Conservation (phyloP, 2,113 vertebrate species). For the Daubentonia madagascariensis region DNA sequence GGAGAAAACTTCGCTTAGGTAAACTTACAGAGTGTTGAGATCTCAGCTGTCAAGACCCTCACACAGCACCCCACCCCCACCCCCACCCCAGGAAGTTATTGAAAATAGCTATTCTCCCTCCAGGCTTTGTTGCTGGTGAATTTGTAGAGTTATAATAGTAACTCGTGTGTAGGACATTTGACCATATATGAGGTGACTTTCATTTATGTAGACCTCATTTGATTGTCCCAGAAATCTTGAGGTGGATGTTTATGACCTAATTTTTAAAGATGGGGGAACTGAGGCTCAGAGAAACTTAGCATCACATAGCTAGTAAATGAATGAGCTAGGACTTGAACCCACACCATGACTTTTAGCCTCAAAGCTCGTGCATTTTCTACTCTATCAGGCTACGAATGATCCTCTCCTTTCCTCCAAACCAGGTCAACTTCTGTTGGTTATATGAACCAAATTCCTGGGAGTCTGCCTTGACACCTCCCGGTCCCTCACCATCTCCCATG, state of each 20-base stretch:
- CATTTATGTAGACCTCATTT: background rate
- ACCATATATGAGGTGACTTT: background rate
- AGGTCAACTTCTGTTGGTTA: background rate
- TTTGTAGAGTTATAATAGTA: background rate
- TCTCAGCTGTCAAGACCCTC: constrained; percentile 5
- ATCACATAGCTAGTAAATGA: background rate
- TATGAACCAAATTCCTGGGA: background rate
- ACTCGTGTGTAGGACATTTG: background rate
- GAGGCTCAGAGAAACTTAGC: background rate
- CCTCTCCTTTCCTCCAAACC: background rate
- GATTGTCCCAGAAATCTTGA: background rate
- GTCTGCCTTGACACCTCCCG: background rate
- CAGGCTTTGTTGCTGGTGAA: background rate
- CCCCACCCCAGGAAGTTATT: background rate
- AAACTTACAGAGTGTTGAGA: constrained; percentile 22
- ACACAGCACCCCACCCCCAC: background rate
- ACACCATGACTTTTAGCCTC: too few species aligned
- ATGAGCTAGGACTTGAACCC: background rate
- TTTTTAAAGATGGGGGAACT: background rate
- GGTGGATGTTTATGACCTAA: background rate
- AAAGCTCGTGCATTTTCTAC: background rate
- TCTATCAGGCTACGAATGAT: background rate
- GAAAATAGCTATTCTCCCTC: constrained; percentile 29
- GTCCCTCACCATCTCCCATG: background rate
- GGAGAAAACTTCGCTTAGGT: constrained; percentile 16